Base-by-base conservation (phyloP, 2,888 invertebrate species). In the Apodemia hepburni region DNA sequence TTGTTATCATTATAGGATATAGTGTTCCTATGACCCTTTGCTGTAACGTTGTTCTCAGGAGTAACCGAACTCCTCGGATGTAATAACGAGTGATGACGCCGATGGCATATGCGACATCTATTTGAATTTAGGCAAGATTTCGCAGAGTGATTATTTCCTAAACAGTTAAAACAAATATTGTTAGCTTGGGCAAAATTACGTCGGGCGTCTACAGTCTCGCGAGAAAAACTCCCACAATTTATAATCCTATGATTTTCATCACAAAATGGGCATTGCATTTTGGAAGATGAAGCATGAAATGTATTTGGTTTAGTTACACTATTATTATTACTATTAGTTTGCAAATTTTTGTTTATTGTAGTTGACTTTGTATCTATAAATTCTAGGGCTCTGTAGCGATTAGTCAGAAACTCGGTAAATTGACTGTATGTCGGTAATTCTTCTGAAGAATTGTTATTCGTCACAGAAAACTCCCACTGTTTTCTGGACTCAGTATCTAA, bases 381-480 rank as follows among this genome's bases (percentile, higher is more conserved):
- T 7, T 45, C 45, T 7, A 45, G n/a, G 4, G 45, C 54, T 18
- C 18, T 45, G 45, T 45, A 45, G 0, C 45, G n/a, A 45, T 45
- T 45, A 6, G 45, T 45, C 0, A 45, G 5, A 45, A 45, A 45
- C 1, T 45, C 45, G 7, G n/a, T n/a, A n/a, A n/a, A n/a, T 45
- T 45, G 45, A n/a, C 6, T 1, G n/a, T 45, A 45, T n/a, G 45
- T 45, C 6, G 45, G n/a, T 45, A 45, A 45, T 45, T 45, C 45
- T 45, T 45, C 45, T 1, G 45, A 45, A 45, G 45, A 45, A 45
- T 45, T 45, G 2, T 7, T 45, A 45, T n/a, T 45, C 3, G 45
- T 45, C n/a, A 45, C 45, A n/a, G 45, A 45, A 45, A 45, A 45
- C 45, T 45, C 45, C 54, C 45, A 45, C 45, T 45, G 45, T 45